These are phyloP conservation scores for Scaeva pyrastri DNA, from an alignment of 2,888 invertebrate species.

Conservation along the genomic window DNA sequence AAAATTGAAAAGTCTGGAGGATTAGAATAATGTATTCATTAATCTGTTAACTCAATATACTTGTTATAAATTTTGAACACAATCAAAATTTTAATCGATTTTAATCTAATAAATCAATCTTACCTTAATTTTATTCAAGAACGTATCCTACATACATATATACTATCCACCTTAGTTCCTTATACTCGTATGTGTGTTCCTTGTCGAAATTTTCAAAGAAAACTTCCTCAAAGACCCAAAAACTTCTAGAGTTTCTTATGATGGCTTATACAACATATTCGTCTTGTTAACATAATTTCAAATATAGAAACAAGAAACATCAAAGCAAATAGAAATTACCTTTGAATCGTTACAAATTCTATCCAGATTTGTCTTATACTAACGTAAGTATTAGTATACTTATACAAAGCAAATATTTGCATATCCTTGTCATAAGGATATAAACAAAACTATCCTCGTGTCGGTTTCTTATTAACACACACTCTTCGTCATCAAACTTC, in stretches of 20 bases:
- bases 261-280: slow-evolving; percentile 5
- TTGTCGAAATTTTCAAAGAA: slow-evolving; percentile 4
- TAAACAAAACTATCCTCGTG: slow-evolving; percentile 60
- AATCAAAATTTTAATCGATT: slow-evolving; percentile 1
- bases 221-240: background rate
- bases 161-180: too few species aligned
- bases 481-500: background rate
- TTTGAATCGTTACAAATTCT: slow-evolving; percentile 32
- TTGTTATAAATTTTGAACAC: too few species aligned
- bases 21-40: too few species aligned
- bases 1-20: too few species aligned
- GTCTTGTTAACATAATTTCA: slow-evolving; percentile 38
- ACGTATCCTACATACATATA: background rate
- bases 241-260: slow-evolving; percentile 48
- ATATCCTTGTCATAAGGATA: slow-evolving; percentile 53
- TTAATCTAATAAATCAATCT: slow-evolving; percentile 14
- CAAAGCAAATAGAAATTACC: slow-evolving; percentile 56
- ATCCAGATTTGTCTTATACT: slow-evolving; percentile 27
- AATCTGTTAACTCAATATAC: too few species aligned
- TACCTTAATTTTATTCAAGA: background rate
- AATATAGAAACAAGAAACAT: slow-evolving; percentile 28
- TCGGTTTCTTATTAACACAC: background rate
- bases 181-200: too few species aligned
- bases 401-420: slow-evolving; percentile 57
- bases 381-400: slow-evolving; percentile 50